Conservation (phyloP, 2,113 vertebrate species). For the Galeopterus variegatus region DNA sequence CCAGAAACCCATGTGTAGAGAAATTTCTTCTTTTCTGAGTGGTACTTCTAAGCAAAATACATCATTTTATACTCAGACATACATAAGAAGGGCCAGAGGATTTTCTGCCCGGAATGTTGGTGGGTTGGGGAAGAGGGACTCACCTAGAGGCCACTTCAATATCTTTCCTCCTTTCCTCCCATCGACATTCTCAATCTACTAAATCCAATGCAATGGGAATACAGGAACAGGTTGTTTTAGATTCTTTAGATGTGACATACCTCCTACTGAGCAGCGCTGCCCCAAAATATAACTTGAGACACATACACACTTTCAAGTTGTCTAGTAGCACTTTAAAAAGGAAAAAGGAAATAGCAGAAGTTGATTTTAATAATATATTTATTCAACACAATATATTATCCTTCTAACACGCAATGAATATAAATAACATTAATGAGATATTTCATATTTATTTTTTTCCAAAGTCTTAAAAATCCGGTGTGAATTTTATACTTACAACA, state of each 20-base stretch:
- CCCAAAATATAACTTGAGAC: accelerated
- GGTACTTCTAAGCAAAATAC: not conserved
- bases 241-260: not conserved
- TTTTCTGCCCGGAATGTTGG: not conserved
- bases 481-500: accelerated
- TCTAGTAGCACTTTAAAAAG: not conserved
- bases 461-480: not conserved
- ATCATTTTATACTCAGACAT: not conserved
- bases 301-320: accelerated
- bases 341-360: not conserved
- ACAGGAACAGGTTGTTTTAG: too few species aligned
- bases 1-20: not conserved
- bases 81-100: not conserved
- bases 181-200: accelerated
- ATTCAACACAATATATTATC: not conserved
- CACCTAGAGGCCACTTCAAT: not conserved
- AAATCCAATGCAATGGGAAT: accelerated
- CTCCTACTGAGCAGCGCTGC: accelerated
- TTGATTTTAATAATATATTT: not conserved
- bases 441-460: not conserved
- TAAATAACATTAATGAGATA: not conserved
- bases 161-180: too few species aligned
- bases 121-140: not conserved
- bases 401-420: not conserved
- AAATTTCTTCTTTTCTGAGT: not conserved